phyloP scores from a whole-genome alignment of 2,888 invertebrate genomes.

The Nomada goodeniana region DNA sequence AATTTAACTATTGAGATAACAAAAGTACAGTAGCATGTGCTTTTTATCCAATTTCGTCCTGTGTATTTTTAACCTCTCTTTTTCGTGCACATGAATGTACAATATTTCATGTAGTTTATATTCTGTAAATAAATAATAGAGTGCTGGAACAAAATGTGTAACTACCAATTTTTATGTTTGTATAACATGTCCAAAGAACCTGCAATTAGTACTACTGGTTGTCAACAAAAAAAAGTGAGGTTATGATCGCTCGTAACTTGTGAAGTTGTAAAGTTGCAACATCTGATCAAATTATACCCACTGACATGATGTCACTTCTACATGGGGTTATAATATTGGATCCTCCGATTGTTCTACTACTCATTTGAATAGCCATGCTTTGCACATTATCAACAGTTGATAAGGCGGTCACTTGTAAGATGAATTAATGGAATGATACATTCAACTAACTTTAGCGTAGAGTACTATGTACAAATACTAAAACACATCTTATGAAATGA shows the following conservation, averaged over 20 bases:
- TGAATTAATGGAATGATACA: neutral
- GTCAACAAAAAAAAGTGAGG: no score
- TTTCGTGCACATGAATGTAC: no score
- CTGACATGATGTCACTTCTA: neutral
- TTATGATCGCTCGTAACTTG: no score
- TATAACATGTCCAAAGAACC: no score
- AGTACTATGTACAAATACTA: no score
- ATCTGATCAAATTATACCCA: neutral
- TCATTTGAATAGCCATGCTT: neutral
- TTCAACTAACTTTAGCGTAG: no score
- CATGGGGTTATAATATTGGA: conserved; percentile 34
- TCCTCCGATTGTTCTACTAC: neutral
- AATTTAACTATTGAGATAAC: neutral
- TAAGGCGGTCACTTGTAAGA: neutral
- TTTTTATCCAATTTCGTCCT: neutral
- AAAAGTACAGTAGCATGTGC: neutral
- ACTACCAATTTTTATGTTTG: no score
- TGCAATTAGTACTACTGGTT: no score
- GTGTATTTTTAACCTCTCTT: no score
- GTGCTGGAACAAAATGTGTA: no score
- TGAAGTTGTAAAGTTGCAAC: neutral
- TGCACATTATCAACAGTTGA: neutral
- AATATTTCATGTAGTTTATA: no score
- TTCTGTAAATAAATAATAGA: no score
- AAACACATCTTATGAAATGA: neutral